Conservation (phyloP, 2,888 invertebrate species). For the Isotomurus palustris region DNA sequence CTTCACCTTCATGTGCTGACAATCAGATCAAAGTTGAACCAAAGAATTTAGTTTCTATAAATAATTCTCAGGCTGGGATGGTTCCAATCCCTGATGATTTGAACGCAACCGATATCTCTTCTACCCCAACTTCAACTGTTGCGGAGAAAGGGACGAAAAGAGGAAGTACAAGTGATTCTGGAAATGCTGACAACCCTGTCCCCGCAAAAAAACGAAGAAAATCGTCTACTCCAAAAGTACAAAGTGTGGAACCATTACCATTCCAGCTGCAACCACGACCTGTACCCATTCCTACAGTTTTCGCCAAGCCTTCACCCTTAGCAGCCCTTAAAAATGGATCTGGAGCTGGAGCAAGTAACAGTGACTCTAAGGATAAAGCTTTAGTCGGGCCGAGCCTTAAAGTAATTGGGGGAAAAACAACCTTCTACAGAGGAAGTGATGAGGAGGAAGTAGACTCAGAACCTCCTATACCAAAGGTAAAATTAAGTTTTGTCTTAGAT, state of each 20-base stretch:
- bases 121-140: neutral
- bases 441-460: slow-evolving; percentile 39
- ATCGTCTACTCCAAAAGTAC: neutral
- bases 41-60: too few relatives aligned
- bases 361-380: slow-evolving; percentile 18
- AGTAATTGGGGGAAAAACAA: slow-evolving; percentile 33
- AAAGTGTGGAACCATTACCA: slow-evolving; percentile 14
- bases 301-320: slow-evolving; percentile 16
- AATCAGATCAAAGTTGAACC: too few relatives aligned
- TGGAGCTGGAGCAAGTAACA: slow-evolving; percentile 2
- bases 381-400: slow-evolving; percentile 26
- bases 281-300: slow-evolving; percentile 21
- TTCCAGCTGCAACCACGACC: slow-evolving; percentile 9
- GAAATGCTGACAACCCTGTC: neutral
- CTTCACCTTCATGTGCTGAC: neutral
- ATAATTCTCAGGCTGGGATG: neutral
- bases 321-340: neutral
- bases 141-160: neutral
- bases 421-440: slow-evolving; percentile 37
- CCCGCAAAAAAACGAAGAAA: neutral
- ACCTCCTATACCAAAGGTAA: slow-evolving; percentile 25
- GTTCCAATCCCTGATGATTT: neutral
- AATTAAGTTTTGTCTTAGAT: neutral
- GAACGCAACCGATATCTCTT: neutral
- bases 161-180: neutral